Base-by-base conservation (phyloP, 2,113 vertebrate genomes). In the Sphyrna mokarran region DNA sequence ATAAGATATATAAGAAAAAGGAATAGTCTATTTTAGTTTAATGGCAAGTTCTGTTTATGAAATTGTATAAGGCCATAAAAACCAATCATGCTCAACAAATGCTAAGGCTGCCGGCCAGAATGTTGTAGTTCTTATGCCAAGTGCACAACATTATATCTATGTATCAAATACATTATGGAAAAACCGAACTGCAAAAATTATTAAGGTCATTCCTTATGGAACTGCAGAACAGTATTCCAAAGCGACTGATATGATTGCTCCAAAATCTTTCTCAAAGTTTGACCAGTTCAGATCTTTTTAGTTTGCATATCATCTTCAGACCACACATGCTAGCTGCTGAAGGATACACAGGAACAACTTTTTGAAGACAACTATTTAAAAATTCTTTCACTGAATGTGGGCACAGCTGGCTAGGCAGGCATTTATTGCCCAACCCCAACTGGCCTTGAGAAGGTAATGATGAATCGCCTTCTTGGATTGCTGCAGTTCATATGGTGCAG, bases 51-150 rank as follows among this genome's bases (percentile, higher is more conserved):
- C 37, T 54, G 10, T 95, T 68, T 95, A 72, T 33, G 94, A 68
- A n/a, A 68, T 37, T 43, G 91, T 63, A 72, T 11, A 18, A 95
- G 69, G 94, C 69, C 48, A 54, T 72, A 95, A 95, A 95, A 76
- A 69, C 40, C 69, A 72, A 69, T 70, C 9, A 22, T 48, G 37
- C 94, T 72, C 69, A 10, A 61, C 26, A 29, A 90, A 29, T 72
- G 23, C 16, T 70, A 70, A 72, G 26, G 69, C 68, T 76, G 22
- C 94, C 54, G 94, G 94, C 43, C 68, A 95, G 22, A 13, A 72
- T 70, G 48, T 76, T 95, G 68, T 29, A 54, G 14, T 18, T 43
- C 70, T 16, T 40, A 95, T 54, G 40, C 94, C 61, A 95, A 76
- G 3, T 23, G 66, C n/a, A 26, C 48, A 87, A 58, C 43, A 7